Evolutionary conservation across 2,888 invertebrate genomes (phyloP).

Genomic region (Dysmachus trigonus): DNA sequence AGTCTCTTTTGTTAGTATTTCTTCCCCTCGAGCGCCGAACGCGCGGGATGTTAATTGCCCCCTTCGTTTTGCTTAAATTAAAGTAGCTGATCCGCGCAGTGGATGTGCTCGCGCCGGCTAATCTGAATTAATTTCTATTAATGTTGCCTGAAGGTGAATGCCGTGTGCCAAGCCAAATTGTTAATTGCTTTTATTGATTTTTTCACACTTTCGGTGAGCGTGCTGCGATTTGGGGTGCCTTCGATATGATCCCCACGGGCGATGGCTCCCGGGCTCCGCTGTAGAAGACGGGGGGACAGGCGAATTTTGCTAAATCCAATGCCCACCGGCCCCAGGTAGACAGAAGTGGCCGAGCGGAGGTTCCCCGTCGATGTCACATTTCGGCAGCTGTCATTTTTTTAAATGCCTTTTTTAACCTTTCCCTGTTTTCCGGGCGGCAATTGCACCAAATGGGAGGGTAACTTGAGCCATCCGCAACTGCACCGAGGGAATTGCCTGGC

Average conservation of each 20-base stretch:
- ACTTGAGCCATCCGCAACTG: not conserved
- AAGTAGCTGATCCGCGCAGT: not conserved
- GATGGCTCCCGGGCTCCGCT: not conserved
- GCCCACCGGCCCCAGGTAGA: not conserved
- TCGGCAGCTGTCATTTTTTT: not conserved
- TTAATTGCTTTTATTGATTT: conserved; percentile 29
- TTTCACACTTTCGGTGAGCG: not conserved
- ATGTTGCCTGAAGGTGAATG: not conserved
- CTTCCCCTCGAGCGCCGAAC: not conserved
- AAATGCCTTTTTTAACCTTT: not conserved
- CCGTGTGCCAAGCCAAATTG: not conserved
- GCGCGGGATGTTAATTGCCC: not conserved
- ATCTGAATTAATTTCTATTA: not conserved
- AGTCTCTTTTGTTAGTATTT: conserved; percentile 26
- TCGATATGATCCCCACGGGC: not conserved
- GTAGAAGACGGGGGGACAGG: not conserved
- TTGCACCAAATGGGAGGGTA: not conserved
- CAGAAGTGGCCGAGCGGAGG: not conserved
- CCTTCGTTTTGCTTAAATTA: not conserved
- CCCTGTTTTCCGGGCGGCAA: not conserved
- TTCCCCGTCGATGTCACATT: not conserved
- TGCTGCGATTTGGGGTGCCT: not conserved
- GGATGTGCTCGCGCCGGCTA: not conserved
- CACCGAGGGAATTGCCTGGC: not conserved
- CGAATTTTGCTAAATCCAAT: not conserved